These are phyloP conservation scores for Lepidotrigona ventralis DNA, from an alignment of 1,140 invertebrate genomes.

Conservation along the genomic window DNA sequence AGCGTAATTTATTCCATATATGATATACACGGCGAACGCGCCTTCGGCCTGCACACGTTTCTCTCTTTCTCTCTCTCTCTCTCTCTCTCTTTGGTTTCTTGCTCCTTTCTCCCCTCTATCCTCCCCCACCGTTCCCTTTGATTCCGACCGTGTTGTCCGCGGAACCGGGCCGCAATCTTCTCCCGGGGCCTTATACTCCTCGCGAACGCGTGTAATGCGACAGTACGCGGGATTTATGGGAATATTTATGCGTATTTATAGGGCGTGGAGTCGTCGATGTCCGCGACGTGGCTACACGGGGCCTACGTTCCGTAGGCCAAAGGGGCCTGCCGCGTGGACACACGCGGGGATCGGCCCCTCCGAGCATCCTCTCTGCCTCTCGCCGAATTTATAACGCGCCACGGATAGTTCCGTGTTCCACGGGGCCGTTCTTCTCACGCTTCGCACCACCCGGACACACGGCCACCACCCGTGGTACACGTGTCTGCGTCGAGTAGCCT, in stretches of 20 bases:
- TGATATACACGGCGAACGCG: conserved; percentile 44
- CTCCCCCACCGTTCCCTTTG: neutral
- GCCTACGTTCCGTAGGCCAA: neutral
- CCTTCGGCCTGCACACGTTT: conserved; percentile 4
- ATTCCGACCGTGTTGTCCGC: conserved; percentile 3
- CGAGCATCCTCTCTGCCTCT: neutral
- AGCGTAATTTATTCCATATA: conserved; percentile 59
- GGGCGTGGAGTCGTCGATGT: conserved; percentile 45
- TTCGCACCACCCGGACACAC: conserved; percentile 41
- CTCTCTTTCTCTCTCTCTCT: neutral
- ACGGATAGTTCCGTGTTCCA: conserved; percentile 41
- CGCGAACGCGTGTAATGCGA: conserved; percentile 64
- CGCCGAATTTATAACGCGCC: conserved; percentile 38
- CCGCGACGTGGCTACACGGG: conserved; percentile 41
- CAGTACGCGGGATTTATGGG: conserved; percentile 67
- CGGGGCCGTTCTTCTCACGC: conserved; percentile 31
- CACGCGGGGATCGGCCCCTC: neutral
- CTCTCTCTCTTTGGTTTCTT: neutral
- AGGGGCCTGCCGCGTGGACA: conserved; percentile 20
- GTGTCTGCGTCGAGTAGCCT: neutral
- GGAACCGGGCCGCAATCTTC: conserved; percentile 4
- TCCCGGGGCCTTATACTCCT: neutral
- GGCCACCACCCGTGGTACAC: conserved; percentile 9
- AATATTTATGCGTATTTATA: conserved; percentile 72
- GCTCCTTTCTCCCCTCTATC: neutral